Conservation (phyloP, 2,113 vertebrate genomes). For the Lophochroa leadbeateri region DNA sequence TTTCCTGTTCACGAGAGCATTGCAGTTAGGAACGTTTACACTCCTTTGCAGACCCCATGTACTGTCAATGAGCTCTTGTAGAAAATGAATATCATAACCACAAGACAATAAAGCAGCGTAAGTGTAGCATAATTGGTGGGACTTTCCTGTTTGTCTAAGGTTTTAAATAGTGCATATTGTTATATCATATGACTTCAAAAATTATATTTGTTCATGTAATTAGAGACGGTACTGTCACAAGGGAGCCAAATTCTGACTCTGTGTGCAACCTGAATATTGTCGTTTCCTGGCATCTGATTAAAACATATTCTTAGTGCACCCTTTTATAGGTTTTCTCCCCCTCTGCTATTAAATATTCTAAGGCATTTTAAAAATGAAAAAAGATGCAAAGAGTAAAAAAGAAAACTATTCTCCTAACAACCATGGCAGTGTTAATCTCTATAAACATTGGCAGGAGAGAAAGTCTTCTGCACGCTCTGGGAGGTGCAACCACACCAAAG, state of each 20-base stretch:
- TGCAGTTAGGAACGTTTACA: not conserved
- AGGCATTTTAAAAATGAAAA: not conserved
- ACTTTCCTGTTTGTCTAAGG: not conserved
- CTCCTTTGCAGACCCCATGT: not conserved
- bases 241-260: not conserved
- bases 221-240: not conserved
- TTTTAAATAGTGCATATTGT: slow-evolving; percentile 16
- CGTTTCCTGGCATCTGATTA: not conserved
- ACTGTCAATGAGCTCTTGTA: not conserved
- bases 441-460: not conserved
- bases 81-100: not conserved
- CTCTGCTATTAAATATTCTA: not conserved
- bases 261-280: not conserved
- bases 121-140: not conserved
- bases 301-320: not conserved
- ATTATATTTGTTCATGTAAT: not conserved
- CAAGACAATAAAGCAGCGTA: not conserved
- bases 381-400: not conserved
- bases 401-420: not conserved
- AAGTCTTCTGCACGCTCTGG: not conserved
- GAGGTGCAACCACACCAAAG: not conserved
- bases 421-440: not conserved
- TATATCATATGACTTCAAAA: not conserved
- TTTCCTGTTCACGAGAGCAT: not conserved
- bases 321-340: not conserved